A percentile compares a stretch with the other conserved stretches of the same genome.
phyloP scores from a whole-genome alignment of 2,888 invertebrate species.

The Seira musarum region DNA sequence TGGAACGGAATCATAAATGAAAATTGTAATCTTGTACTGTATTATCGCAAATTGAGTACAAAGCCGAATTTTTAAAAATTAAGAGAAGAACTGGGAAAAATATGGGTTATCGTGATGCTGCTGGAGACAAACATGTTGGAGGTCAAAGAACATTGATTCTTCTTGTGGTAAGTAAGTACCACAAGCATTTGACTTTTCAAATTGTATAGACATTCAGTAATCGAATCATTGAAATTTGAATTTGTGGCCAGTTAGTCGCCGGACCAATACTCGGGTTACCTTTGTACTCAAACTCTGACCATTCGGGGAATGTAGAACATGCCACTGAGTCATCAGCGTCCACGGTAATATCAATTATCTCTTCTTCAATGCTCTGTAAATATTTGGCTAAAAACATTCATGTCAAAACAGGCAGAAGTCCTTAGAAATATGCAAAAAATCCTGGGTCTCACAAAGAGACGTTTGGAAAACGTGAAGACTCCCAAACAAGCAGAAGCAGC shows the following conservation, averaged over 20 bases:
- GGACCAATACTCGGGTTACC: slow-evolving; percentile 9
- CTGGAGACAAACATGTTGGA: slow-evolving; percentile 11
- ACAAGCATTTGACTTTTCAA: background rate
- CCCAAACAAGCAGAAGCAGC: slow-evolving; percentile 35
- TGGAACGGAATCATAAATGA: too few relatives aligned
- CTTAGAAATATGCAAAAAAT: slow-evolving; percentile 31
- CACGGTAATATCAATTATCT: slow-evolving; percentile 26
- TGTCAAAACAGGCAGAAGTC: slow-evolving; percentile 37
- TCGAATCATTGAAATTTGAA: too few relatives aligned
- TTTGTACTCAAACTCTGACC: too few relatives aligned
- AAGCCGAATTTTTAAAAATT: too few relatives aligned
- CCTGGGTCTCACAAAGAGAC: background rate
- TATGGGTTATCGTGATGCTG: too few relatives aligned
- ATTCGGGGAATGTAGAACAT: too few relatives aligned
- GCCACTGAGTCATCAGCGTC: background rate
- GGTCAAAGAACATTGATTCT: slow-evolving; percentile 20
- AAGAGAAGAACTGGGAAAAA: too few relatives aligned
- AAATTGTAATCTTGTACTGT: too few relatives aligned
- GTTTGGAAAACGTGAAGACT: background rate
- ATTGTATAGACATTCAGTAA: too few relatives aligned
- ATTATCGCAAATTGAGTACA: too few relatives aligned
- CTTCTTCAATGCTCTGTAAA: background rate
- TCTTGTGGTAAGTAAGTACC: slow-evolving; percentile 34
- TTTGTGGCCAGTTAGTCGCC: slow-evolving; percentile 23
- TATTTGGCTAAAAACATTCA: too few relatives aligned